These are phyloP conservation scores for Drosophila suzukii DNA, from an alignment of 1,140 invertebrate species.

Conservation along the genomic window DNA sequence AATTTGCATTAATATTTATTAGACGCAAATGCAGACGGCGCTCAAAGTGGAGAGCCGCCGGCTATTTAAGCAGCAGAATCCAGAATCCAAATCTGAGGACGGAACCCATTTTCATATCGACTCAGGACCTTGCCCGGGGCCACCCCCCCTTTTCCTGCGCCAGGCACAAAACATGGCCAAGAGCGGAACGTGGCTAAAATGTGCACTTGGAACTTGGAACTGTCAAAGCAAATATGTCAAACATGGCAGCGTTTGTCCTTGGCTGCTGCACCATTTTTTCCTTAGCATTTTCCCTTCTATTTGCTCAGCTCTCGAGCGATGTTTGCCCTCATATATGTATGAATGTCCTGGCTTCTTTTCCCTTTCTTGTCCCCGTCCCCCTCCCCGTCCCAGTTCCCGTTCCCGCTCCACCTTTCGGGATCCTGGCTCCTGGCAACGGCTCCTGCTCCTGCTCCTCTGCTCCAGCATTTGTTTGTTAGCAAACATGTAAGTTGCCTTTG, in stretches of 20 bases:
- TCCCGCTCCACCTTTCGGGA: background rate
- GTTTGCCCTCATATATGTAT: conserved; percentile 65
- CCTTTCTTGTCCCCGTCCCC: conserved; percentile 4
- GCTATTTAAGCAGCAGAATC: conserved; percentile 63
- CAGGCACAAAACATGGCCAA: conserved; percentile 66
- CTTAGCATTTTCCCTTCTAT: conserved; percentile 58
- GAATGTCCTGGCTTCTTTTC: conserved; percentile 53
- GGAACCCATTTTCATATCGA: conserved; percentile 66
- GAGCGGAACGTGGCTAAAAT: conserved; percentile 74
- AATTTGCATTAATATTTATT: conserved; percentile 83
- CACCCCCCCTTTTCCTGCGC: conserved; percentile 20
- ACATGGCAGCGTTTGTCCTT: conserved; percentile 69
- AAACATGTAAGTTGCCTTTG: conserved; percentile 83
- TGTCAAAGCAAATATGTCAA: conserved; percentile 83
- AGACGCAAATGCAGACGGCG: conserved; percentile 68
- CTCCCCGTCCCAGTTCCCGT: too few relatives aligned
- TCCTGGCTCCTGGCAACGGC: conserved; percentile 36
- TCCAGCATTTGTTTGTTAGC: conserved; percentile 80
- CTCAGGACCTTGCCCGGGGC: background rate
- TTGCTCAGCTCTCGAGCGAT: conserved; percentile 78
- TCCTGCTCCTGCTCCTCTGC: conserved; percentile 25
- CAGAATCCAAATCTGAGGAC: conserved; percentile 14
- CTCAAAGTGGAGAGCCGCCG: conserved; percentile 37
- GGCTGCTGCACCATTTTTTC: conserved; percentile 72
- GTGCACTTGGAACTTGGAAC: conserved; percentile 82